Conservation (phyloP, 2,888 invertebrate species). For the Resseliella maxima region DNA sequence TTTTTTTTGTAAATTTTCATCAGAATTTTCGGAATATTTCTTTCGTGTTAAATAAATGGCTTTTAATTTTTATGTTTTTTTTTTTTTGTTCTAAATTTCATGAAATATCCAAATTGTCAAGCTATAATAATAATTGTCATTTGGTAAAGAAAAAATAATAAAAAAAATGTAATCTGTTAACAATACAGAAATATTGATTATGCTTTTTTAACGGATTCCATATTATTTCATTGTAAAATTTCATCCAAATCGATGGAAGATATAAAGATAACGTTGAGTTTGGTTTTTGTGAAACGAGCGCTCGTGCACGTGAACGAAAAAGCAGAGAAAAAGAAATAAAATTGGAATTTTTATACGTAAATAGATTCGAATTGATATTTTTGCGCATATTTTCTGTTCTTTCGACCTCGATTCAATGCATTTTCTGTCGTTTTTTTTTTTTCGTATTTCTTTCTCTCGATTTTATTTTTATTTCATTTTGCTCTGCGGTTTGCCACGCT, state of each 20-base stretch:
- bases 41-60: conserved; percentile 11
- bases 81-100: neutral
- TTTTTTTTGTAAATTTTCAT: neutral
- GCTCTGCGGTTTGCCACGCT: conserved; percentile 31
- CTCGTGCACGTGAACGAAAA: neutral
- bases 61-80: neutral
- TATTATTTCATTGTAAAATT: neutral
- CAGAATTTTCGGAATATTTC: too few species aligned
- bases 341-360: conserved; percentile 24
- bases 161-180: neutral
- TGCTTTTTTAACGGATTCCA: neutral
- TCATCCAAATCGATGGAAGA: neutral
- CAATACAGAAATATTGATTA: neutral
- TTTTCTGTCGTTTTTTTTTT: neutral
- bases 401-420: conserved; percentile 51
- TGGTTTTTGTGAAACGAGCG: neutral
- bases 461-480: too few species aligned
- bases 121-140: conserved; percentile 41
- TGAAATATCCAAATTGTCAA: conserved; percentile 24
- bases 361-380: conserved; percentile 38
- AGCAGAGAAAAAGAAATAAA: neutral
- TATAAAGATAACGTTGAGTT: neutral
- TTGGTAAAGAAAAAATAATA: neutral
- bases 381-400: neutral
- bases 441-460: too few species aligned